phyloP scores from a whole-genome alignment of 1,140 invertebrate genomes.

The Chrysoperla carnea region DNA sequence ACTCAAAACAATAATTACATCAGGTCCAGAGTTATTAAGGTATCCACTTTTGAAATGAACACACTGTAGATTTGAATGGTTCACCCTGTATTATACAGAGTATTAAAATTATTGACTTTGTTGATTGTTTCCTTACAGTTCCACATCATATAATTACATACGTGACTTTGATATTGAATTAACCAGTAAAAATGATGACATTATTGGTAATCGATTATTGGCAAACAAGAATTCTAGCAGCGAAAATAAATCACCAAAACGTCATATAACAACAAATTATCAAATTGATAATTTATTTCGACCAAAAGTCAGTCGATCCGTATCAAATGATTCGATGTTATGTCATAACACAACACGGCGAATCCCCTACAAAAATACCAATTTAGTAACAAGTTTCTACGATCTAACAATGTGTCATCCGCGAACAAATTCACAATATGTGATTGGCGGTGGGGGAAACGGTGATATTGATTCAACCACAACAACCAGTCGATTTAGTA shows the following conservation, averaged over 20 bases:
- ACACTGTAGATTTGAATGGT: no score
- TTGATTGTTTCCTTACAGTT: no score
- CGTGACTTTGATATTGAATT: not conserved
- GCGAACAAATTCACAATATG: conserved; percentile 4
- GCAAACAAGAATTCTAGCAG: conserved; percentile 18
- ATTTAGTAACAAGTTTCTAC: conserved; percentile 1
- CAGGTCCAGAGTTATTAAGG: no score
- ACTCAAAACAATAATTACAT: no score
- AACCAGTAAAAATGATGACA: not conserved
- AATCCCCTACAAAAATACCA: conserved; percentile 1
- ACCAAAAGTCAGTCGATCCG: conserved; percentile 32
- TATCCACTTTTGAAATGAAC: no score
- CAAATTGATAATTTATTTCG: conserved; percentile 6
- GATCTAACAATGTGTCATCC: not conserved
- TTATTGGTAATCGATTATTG: not conserved
- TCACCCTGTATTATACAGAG: no score
- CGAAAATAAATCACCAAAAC: conserved; percentile 13
- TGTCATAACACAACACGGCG: not conserved
- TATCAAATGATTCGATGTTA: conserved; percentile 29
- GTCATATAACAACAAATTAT: conserved; percentile 7
- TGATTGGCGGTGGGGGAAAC: no score
- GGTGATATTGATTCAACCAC: no score
- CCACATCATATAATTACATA: not conserved
- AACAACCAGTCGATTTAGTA: not conserved
- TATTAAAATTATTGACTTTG: no score